Conservation (phyloP, 2,888 invertebrate genomes). For the Cryptus viduatorius region DNA sequence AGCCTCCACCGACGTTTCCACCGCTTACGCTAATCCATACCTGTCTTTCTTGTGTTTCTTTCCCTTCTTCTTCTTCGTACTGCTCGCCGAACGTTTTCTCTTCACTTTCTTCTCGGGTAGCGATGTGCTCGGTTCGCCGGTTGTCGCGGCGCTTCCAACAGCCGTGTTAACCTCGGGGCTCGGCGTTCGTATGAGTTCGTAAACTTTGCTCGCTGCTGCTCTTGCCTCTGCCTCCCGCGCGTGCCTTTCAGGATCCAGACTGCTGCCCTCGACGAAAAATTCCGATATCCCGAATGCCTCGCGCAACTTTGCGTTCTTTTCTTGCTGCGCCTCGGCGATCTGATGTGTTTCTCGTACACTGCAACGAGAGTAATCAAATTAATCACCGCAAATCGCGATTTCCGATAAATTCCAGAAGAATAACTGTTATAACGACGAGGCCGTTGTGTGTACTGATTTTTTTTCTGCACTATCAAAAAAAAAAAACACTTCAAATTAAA, state of each 20-base stretch:
- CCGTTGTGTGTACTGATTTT: no score
- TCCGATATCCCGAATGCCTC: slow-evolving; percentile 98
- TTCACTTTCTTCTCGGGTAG: slow-evolving; percentile 82
- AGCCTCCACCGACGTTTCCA: slow-evolving; percentile 79
- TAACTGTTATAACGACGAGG: no score
- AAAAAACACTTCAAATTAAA: no score
- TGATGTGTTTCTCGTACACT: slow-evolving; percentile 98
- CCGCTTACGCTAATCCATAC: slow-evolving; percentile 84
- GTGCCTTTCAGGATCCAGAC: slow-evolving; percentile 93
- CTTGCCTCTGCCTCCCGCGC: slow-evolving; percentile 87
- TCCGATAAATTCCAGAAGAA: no score
- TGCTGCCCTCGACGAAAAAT: slow-evolving; percentile 96
- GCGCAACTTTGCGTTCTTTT: slow-evolving; percentile 96
- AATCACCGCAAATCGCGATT: background rate
- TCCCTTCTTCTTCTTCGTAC: slow-evolving; percentile 89
- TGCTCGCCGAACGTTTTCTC: slow-evolving; percentile 84
- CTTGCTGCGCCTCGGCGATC: slow-evolving; percentile 97
- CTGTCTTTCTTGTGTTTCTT: slow-evolving; percentile 89
- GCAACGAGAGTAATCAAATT: slow-evolving; percentile 78
- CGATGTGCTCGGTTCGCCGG: slow-evolving; percentile 16
- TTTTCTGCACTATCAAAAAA: no score
- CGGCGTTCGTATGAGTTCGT: slow-evolving; percentile 92
- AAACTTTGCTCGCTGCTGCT: slow-evolving; percentile 86
- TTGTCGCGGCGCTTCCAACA: slow-evolving; percentile 45
- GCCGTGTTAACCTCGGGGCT: slow-evolving; percentile 86